Percentiles rank a stretch among this genome's conserved stretches.
phyloP scores from a whole-genome alignment of 1,140 invertebrate species.

The Aphis gossypii region DNA sequence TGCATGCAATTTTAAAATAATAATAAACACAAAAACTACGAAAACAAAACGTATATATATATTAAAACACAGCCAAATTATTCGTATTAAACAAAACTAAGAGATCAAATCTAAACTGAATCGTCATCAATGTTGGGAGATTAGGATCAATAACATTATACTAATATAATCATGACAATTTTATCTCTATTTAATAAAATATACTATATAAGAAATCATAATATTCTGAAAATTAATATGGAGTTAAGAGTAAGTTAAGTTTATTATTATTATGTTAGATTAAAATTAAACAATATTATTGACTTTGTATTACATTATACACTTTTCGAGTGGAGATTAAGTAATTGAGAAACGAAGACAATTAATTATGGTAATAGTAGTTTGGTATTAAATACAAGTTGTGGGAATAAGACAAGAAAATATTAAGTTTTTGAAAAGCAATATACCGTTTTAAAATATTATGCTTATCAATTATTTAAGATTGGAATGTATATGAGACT shows the following conservation, averaged over 20 bases:
- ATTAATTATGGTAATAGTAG: neutral
- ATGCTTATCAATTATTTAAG: neutral
- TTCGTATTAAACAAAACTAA: conserved; percentile 18
- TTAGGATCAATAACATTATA: neutral
- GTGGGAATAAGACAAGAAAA: neutral
- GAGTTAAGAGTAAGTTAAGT: too few relatives aligned
- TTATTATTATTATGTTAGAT: neutral
- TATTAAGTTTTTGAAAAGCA: neutral
- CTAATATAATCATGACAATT: neutral
- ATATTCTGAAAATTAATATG: neutral
- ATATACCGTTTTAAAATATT: neutral
- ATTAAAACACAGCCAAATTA: conserved; percentile 47
- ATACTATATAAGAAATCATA: neutral
- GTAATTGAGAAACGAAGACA: neutral
- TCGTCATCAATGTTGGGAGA: neutral
- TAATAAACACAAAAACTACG: neutral
- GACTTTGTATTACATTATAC: neutral
- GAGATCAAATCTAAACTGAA: conserved; percentile 3
- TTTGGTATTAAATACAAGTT: neutral
- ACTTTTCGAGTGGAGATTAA: neutral
- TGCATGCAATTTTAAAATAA: neutral
- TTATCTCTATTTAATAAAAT: neutral
- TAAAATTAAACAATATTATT: neutral
- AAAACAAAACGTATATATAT: neutral
- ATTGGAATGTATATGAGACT: neutral